Percentiles rank a stretch among this genome's conserved stretches.
Conservation (phyloP, 2,113 vertebrate species). For the Beaufortia kweichowensis region DNA sequence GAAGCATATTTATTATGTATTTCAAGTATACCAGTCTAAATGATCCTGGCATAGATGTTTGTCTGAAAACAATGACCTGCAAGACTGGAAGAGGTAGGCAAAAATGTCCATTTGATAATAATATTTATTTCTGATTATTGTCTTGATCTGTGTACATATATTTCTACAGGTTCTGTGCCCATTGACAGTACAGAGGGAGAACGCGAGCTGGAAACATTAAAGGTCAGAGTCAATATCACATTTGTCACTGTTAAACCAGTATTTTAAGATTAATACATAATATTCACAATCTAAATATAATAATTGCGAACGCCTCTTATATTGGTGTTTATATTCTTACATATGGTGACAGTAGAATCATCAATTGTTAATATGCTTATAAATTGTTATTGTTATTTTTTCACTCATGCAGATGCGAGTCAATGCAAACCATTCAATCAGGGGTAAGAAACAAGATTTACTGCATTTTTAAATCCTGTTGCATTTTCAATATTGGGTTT, state of each 20-base stretch:
- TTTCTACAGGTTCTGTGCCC: constrained; percentile 39
- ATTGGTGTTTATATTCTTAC: too few species aligned
- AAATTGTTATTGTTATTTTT: background rate
- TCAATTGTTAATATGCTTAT: too few species aligned
- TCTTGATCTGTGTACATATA: background rate
- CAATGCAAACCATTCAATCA: constrained; percentile 35
- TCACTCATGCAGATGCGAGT: constrained; percentile 18
- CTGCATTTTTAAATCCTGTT: too few species aligned
- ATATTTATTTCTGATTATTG: background rate
- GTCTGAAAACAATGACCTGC: constrained; percentile 59
- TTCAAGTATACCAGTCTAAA: constrained; percentile 67
- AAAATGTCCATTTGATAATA: background rate
- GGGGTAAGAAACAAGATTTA: constrained; percentile 45
- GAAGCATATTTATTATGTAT: constrained; percentile 12
- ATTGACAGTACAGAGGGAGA: constrained; percentile 40
- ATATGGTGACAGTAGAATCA: too few species aligned
- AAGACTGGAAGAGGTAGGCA: background rate
- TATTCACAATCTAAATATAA: too few species aligned
- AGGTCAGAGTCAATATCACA: constrained; percentile 35
- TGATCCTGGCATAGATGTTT: constrained; percentile 59
- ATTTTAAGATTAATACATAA: too few species aligned
- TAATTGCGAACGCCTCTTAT: too few species aligned
- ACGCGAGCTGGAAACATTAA: constrained; percentile 16
- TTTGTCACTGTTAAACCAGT: background rate
- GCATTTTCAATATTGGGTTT: background rate